phyloP scores from a whole-genome alignment of 2,888 invertebrate species.

The Parochlus steinenii region DNA sequence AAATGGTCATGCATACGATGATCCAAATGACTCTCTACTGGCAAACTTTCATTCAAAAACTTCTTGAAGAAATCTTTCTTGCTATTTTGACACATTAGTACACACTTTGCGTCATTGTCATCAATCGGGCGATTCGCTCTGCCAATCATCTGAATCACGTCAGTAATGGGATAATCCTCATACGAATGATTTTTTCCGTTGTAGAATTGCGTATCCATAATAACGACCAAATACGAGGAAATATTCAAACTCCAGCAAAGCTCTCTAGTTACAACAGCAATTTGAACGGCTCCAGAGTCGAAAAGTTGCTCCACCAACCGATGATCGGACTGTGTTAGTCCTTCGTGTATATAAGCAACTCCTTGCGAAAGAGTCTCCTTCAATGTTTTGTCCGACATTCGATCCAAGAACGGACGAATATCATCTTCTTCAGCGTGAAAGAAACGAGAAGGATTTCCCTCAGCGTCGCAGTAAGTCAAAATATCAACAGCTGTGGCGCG shows the following conservation, averaged over 20 bases:
- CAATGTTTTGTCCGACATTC: constrained; percentile 75
- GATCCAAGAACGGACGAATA: constrained; percentile 73
- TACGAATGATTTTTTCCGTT: constrained; percentile 73
- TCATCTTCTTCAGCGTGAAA: constrained; percentile 77
- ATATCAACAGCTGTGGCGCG: constrained; percentile 92
- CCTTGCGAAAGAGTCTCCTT: constrained; percentile 87
- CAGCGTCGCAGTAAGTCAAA: constrained; percentile 83
- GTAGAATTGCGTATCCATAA: constrained; percentile 91
- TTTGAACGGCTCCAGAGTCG: constrained; percentile 81
- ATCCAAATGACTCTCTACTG: constrained; percentile 95
- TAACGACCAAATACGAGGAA: constrained; percentile 81
- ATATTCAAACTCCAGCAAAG: constrained; percentile 87
- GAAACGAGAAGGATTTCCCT: constrained; percentile 71
- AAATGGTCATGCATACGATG: constrained; percentile 97
- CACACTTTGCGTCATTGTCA: constrained; percentile 87
- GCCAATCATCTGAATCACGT: constrained; percentile 96
- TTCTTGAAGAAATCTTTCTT: constrained; percentile 99
- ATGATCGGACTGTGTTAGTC: constrained; percentile 67
- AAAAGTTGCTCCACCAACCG: constrained; percentile 86
- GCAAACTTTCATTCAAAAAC: constrained; percentile 90
- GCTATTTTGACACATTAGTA: constrained; percentile 90
- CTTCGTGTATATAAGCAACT: constrained; percentile 95
- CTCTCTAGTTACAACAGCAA: constrained; percentile 82
- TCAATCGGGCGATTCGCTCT: constrained; percentile 83
- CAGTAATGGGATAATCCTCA: constrained; percentile 95